Percentiles rank a stretch among this genome's conserved stretches.
Evolutionary conservation across 2,113 vertebrate genomes (phyloP).

Genomic region (Pithys albifrons): DNA sequence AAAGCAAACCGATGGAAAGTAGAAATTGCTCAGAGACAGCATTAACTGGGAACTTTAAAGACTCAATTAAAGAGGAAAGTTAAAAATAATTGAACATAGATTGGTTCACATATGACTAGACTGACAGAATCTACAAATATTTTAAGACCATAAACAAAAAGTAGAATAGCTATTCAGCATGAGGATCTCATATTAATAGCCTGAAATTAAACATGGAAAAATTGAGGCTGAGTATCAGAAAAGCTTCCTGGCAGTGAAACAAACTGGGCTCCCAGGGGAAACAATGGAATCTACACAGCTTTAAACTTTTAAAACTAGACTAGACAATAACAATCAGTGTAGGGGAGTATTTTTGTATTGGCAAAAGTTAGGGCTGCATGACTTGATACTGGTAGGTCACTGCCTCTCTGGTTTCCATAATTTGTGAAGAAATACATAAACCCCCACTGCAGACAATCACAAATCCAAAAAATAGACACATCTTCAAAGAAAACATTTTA

Average conservation of each 20-base stretch:
- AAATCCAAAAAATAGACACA: not conserved
- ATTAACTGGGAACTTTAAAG: not conserved
- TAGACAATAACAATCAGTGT: conserved; percentile 55
- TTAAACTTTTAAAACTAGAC: conserved; percentile 59
- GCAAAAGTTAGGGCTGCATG: not conserved
- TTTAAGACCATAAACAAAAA: conserved; percentile 23
- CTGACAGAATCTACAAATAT: conserved; percentile 4
- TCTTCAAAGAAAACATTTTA: not conserved
- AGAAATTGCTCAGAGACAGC: not conserved
- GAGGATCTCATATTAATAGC: conserved; percentile 46
- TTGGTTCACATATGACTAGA: not conserved
- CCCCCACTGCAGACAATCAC: fast-evolving
- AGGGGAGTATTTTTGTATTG: conserved; percentile 35
- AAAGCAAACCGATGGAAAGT: not conserved
- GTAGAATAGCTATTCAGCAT: not conserved
- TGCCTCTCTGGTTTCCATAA: not conserved
- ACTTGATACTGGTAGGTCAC: not conserved
- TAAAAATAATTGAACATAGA: not conserved
- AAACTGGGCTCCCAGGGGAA: conserved; percentile 50
- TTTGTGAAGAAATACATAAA: not conserved
- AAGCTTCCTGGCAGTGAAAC: conserved; percentile 62
- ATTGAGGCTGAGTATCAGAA: conserved; percentile 53
- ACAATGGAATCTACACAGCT: conserved; percentile 54
- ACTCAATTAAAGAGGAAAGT: not conserved
- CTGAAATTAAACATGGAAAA: conserved; percentile 70